Evolutionary conservation across 2,888 invertebrate genomes (phyloP).

Genomic region (Spodoptera exigua): DNA sequence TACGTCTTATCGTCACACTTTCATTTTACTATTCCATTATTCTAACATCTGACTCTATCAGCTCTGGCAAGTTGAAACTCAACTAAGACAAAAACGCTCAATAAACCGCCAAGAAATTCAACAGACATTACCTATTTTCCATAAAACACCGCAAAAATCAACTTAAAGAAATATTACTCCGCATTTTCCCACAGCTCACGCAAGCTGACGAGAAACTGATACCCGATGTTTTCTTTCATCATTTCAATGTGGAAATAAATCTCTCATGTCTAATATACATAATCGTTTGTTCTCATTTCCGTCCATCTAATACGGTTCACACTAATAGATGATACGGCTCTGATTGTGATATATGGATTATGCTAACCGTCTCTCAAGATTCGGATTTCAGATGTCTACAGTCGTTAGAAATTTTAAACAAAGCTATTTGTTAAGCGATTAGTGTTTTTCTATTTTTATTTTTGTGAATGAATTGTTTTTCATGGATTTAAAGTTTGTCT

Average conservation of each 20-base stretch:
- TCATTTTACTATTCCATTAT: too few species aligned
- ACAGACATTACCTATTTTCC: background rate
- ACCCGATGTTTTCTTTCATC: conserved; percentile 32
- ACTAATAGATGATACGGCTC: conserved; percentile 45
- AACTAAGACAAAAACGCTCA: too few species aligned
- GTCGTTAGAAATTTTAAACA: conserved; percentile 29
- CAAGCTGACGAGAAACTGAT: conserved; percentile 17
- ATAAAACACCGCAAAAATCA: background rate
- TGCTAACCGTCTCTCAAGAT: conserved; percentile 28
- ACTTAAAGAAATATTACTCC: conserved; percentile 3
- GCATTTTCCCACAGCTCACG: background rate
- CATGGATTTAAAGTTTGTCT: background rate
- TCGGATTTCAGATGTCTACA: conserved; percentile 28
- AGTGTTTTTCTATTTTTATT: conserved; percentile 12
- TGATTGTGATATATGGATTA: conserved; percentile 56
- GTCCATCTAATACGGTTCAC: conserved; percentile 36
- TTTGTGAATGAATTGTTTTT: background rate
- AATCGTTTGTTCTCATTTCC: conserved; percentile 58
- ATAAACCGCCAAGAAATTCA: background rate
- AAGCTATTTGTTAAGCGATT: conserved; percentile 39
- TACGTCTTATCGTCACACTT: too few species aligned
- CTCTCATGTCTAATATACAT: conserved; percentile 44
- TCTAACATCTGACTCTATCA: too few species aligned
- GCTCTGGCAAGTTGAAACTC: too few species aligned
- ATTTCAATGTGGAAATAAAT: conserved; percentile 42